A percentile compares a stretch with the other conserved stretches of the same genome.
These are phyloP conservation scores for Rhombomys opimus DNA, from an alignment of 2,113 vertebrate genomes.

Conservation along the genomic window DNA sequence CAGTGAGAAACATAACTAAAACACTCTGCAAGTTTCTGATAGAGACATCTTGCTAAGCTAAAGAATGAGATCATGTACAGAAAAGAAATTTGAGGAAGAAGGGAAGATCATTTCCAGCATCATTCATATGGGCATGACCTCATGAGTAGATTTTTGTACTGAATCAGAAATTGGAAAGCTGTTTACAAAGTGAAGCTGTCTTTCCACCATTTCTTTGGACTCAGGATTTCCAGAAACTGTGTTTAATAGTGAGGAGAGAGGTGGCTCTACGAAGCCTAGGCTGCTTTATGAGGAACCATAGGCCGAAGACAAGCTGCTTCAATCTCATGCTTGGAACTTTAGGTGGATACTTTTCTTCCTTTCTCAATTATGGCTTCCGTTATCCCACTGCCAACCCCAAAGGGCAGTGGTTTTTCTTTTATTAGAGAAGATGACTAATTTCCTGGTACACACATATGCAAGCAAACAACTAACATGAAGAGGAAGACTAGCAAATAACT, in stretches of 20 bases:
- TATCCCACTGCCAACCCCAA: background rate
- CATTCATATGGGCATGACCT: background rate
- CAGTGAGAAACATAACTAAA: background rate
- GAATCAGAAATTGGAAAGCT: background rate
- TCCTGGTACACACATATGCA: background rate
- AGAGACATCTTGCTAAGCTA: background rate
- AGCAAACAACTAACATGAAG: background rate
- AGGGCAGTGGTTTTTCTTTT: background rate
- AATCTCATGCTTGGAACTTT: background rate
- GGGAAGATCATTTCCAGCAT: background rate
- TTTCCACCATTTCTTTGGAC: background rate
- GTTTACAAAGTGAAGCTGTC: background rate
- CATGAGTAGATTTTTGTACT: background rate
- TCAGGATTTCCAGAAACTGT: background rate
- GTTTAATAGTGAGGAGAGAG: background rate
- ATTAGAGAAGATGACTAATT: constrained; percentile 40
- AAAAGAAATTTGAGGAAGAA: background rate
- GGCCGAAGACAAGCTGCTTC: background rate
- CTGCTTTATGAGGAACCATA: background rate
- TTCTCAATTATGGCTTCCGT: background rate
- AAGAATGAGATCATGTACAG: background rate
- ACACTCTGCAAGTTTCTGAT: background rate
- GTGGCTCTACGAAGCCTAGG: background rate
- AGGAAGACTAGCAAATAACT: background rate
- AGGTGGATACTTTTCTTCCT: background rate